These are phyloP conservation scores for Rana temporaria DNA, from an alignment of 2,113 vertebrate genomes.

Conservation along the genomic window DNA sequence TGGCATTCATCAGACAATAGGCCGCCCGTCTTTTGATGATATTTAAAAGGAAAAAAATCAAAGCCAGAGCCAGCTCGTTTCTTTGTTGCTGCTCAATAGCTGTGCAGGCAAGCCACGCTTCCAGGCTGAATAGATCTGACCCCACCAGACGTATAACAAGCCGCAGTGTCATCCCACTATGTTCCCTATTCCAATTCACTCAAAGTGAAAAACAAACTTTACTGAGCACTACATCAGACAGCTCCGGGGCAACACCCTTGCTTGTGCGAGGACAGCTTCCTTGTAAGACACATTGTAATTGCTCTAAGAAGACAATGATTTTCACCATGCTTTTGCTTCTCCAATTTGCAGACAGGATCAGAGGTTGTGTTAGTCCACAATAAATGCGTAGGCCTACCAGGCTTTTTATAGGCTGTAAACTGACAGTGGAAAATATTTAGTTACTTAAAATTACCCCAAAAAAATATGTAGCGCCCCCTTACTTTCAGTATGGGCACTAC, in stretches of 20 bases:
- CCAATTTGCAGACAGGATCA: background rate
- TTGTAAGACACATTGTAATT: constrained; percentile 12
- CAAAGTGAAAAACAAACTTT: constrained; percentile 37
- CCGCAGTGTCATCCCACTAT: background rate
- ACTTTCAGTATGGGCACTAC: no score
- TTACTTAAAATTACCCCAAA: no score
- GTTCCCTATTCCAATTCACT: constrained; percentile 6
- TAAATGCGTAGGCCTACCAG: no score
- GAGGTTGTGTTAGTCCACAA: background rate
- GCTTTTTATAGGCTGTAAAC: no score
- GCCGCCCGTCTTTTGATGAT: constrained; percentile 20
- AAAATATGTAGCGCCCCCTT: no score
- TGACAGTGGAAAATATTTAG: no score
- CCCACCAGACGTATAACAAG: constrained; percentile 20
- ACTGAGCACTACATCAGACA: background rate
- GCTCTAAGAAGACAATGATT: background rate
- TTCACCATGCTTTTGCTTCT: no score
- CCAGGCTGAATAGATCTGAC: constrained; percentile 32
- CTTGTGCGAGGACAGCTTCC: background rate
- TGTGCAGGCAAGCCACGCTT: constrained; percentile 7
- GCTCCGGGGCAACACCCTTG: constrained; percentile 1
- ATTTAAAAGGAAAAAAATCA: constrained; percentile 25
- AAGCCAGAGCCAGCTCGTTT: constrained; percentile 4
- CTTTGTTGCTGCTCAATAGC: constrained; percentile 32
- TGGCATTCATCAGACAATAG: constrained; percentile 15